A percentile compares a stretch with the other conserved stretches of the same genome.
These are phyloP conservation scores for Pyrocoelia pectoralis DNA, from an alignment of 2,888 invertebrate species.

Conservation along the genomic window DNA sequence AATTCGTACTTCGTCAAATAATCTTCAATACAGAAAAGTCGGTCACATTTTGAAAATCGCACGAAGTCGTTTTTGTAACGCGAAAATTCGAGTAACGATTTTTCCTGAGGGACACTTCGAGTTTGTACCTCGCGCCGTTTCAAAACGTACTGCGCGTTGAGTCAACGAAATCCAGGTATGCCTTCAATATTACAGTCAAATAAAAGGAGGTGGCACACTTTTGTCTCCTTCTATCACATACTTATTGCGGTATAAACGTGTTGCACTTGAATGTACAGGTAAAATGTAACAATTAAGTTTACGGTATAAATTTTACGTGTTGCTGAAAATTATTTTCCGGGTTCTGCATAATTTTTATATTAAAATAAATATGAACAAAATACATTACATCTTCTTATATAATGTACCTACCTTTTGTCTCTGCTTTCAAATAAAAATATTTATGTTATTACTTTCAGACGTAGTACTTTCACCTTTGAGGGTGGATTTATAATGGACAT, in stretches of 20 bases:
- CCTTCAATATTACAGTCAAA: slow-evolving; percentile 39
- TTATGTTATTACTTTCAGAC: background rate
- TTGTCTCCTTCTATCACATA: slow-evolving; percentile 22
- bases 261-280: slow-evolving; percentile 35
- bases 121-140: slow-evolving; percentile 35
- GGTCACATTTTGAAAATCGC: slow-evolving; percentile 21
- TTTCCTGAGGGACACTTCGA: slow-evolving; percentile 12
- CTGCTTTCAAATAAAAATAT: background rate
- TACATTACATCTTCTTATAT: background rate
- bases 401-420: background rate
- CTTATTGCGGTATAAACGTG: slow-evolving; percentile 30
- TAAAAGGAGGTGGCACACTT: slow-evolving; percentile 39
- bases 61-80: slow-evolving; percentile 3
- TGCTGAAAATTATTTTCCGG: slow-evolving; percentile 11
- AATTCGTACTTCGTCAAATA: background rate
- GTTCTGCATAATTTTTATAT: background rate
- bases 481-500: too few relatives aligned
- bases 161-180: slow-evolving; percentile 42
- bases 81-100: slow-evolving; percentile 15
- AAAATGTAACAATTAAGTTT: slow-evolving; percentile 31
- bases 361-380: background rate
- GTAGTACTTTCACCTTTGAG: too few relatives aligned
- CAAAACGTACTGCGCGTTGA: slow-evolving; percentile 41
- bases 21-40: background rate
- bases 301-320: slow-evolving; percentile 21